A percentile compares a stretch with the other conserved stretches of the same genome.
These are phyloP conservation scores for Gila robusta DNA, from an alignment of 2,797 vertebrate genomes.

Conservation along the genomic window DNA sequence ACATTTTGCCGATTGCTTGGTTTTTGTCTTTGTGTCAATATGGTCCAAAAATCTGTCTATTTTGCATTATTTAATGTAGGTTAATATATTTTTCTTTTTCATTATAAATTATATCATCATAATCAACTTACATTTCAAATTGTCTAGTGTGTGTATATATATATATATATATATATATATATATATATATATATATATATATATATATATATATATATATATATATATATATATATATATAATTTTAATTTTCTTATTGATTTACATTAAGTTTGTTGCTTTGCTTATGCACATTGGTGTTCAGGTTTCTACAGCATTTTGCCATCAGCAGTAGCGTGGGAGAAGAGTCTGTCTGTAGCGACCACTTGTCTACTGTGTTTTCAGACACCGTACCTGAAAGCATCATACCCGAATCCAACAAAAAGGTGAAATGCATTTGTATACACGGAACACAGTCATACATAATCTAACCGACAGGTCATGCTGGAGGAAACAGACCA, in stretches of 20 bases:
- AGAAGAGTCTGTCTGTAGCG: constrained; percentile 83
- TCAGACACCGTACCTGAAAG: constrained; percentile 76
- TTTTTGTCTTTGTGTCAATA: not conserved
- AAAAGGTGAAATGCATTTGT: constrained; percentile 79
- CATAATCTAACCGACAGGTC: not conserved
- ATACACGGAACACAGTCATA: not conserved
- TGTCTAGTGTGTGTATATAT: not conserved
- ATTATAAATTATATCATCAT: not conserved
- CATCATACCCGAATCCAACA: constrained; percentile 68
- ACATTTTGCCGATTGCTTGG: constrained; percentile 4
- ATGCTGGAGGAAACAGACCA: constrained; percentile 14
- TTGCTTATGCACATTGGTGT: not conserved
- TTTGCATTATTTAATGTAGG: not conserved
- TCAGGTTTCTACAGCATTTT: constrained; percentile 92
- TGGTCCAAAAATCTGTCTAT: not conserved
- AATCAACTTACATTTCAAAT: not conserved
- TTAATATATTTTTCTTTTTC: not conserved
- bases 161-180: not conserved
- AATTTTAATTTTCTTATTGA: not conserved
- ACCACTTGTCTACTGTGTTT: constrained; percentile 87
- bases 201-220: not conserved
- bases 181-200: not conserved
- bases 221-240: not conserved
- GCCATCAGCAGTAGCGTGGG: constrained; percentile 87
- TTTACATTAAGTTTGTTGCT: not conserved